Percentiles rank a stretch among this genome's conserved stretches.
Conservation (phyloP, 2,888 invertebrate species). For the Ormyrus pomaceus region DNA sequence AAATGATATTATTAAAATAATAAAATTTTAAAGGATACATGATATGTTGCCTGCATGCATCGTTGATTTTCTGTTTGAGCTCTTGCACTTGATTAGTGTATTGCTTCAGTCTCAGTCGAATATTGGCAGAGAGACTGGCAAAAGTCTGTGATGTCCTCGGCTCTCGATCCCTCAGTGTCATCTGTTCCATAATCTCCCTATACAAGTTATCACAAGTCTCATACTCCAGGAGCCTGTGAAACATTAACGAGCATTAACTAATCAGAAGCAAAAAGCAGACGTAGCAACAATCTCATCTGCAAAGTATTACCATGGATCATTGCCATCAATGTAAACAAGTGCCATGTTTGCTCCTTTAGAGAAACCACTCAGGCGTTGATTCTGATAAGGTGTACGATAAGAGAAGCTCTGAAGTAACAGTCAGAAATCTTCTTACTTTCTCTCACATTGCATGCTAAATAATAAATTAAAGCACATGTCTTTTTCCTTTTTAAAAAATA, state of each 20-base stretch:
- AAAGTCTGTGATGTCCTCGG: slow-evolving; percentile 78
- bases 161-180: slow-evolving; percentile 78
- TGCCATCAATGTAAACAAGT: slow-evolving; percentile 70
- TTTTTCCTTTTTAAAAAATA: too few relatives aligned
- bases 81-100: slow-evolving; percentile 80
- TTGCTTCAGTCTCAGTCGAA: slow-evolving; percentile 80
- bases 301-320: slow-evolving; percentile 69
- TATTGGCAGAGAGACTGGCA: slow-evolving; percentile 78
- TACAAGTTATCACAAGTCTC: slow-evolving; percentile 82
- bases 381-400: slow-evolving; percentile 33
- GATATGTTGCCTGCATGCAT: slow-evolving; percentile 73
- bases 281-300: slow-evolving; percentile 15
- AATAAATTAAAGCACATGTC: too few relatives aligned
- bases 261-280: slow-evolving; percentile 17
- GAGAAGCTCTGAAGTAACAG: neutral
- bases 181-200: slow-evolving; percentile 80
- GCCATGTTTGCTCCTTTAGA: slow-evolving; percentile 65
- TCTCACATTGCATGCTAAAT: too few relatives aligned
- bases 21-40: slow-evolving; percentile 72
- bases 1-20: neutral
- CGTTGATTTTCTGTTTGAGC: slow-evolving; percentile 78
- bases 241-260: slow-evolving; percentile 7
- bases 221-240: slow-evolving; percentile 80
- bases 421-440: too few relatives aligned
- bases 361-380: neutral